Percentiles rank a stretch among this genome's conserved stretches.
Evolutionary conservation across 2,888 invertebrate species (phyloP).

Genomic region (Aquatica leii): DNA sequence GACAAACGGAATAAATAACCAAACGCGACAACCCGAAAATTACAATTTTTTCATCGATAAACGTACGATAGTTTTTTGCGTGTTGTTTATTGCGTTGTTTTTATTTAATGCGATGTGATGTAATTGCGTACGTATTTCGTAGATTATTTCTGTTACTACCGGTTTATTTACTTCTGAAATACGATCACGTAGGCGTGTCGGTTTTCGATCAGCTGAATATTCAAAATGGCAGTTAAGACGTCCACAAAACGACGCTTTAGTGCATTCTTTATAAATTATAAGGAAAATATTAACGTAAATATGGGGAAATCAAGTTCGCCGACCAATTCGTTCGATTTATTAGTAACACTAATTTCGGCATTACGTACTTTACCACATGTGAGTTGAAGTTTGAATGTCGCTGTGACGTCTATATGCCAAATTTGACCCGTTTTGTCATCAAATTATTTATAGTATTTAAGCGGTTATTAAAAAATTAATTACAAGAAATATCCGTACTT

Average conservation of each 20-base stretch:
- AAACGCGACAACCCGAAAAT: too few species aligned
- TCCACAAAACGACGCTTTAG: conserved; percentile 13
- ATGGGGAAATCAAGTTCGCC: too few species aligned
- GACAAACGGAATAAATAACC: too few species aligned
- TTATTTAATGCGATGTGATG: conserved; percentile 20
- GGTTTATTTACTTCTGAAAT: conserved; percentile 57
- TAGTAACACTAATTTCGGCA: not conserved
- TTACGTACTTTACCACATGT: not conserved
- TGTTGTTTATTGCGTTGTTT: conserved; percentile 25
- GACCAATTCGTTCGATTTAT: not conserved
- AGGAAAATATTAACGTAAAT: not conserved
- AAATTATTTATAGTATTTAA: conserved; percentile 9
- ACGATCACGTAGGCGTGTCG: conserved; percentile 57
- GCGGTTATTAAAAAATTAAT: not conserved
- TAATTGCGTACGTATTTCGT: conserved; percentile 23
- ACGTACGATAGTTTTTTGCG: not conserved
- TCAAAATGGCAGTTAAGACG: conserved; percentile 51
- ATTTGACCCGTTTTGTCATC: not conserved
- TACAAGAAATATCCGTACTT: too few species aligned
- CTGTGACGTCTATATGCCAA: conserved; percentile 11
- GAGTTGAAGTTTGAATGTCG: conserved; percentile 12
- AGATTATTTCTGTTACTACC: conserved; percentile 40
- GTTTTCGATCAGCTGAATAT: conserved; percentile 56
- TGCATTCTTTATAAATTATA: conserved; percentile 12
- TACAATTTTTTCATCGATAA: too few species aligned